Evolutionary conservation across 2,888 invertebrate genomes (phyloP), one percentile per base, ranked within the genome.

Genomic region (Pomacea canaliculata): DNA sequence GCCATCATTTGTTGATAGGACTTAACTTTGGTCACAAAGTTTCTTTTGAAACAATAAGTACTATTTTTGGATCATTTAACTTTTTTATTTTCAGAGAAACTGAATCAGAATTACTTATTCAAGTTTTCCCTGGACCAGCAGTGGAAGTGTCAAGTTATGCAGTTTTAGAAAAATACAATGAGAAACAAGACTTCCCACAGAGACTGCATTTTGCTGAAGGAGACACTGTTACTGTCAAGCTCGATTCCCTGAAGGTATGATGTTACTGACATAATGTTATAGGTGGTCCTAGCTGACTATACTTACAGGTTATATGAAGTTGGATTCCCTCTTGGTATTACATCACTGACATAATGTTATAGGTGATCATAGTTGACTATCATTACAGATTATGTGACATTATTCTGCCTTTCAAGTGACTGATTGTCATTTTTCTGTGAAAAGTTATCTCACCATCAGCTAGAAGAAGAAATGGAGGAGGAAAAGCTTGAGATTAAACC

Each of bases 51-150:
- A 37, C 1, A 0, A 37, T 5, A 3, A 37, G 37, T 37, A 5
- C 37, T 37, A 37, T 37, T 56, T 56, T 56, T 10, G 51, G 51
- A 16, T 63, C 27, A n/a, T 63, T 63, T 46, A 16, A 62, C 63
- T 10, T 68, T 18, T 16, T 70, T 70, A 13, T 70, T 71, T 78
- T 2, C 73, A 84, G 73, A 23, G 73, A 69, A 5, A 81, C 80
- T 76, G 56, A 71, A 59, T 71, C 80, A 37, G 85, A 83, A 9
- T 76, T 81, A 1, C 73, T 81, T 27, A 69, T 83, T 27, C 78
- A 81, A 51, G 82, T 83, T 7, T 85, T 80, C 69, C 86, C 86
- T 10, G 84, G 85, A 5, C 73, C 73, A 18, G 84, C 86, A 12
- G 73, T 78, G 59, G 66, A 73, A 49, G 66, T 78, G 16, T 76